Percentiles rank a stretch among this genome's conserved stretches.
Conservation (phyloP, 92 coral and sea anemone genomes). For the Porites divaricata region DNA sequence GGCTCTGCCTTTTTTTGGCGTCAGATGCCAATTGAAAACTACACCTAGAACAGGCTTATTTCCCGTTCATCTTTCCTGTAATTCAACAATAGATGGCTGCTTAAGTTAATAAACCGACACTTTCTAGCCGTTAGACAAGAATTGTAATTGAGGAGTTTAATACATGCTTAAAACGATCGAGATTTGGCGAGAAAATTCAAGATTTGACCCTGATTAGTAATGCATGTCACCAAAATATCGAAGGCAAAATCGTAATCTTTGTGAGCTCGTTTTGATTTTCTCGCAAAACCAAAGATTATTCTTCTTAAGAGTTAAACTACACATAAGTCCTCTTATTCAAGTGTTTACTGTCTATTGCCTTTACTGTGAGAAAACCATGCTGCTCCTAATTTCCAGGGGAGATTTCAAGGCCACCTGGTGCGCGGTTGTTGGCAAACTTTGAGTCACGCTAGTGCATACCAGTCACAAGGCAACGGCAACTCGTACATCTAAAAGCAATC, state of each 20-base stretch:
- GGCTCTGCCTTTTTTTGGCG: not conserved
- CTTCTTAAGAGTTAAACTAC: not conserved
- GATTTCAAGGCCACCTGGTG: not conserved
- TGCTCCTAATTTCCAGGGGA: not conserved
- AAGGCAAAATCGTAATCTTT: not conserved
- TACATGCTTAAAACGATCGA: not conserved
- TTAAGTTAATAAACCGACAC: too few species aligned
- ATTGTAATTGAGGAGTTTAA: not conserved
- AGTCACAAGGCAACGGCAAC: too few species aligned
- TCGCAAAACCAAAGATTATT: not conserved
- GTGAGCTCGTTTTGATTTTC: not conserved
- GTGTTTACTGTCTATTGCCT: not conserved
- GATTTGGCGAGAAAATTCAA: not conserved
- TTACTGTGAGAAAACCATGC: not conserved
- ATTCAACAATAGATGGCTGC: too few species aligned
- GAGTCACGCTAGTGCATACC: too few species aligned
- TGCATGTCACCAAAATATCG: conserved; percentile 14
- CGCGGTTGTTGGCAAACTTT: not conserved
- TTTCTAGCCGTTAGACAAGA: not conserved
- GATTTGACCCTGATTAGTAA: not conserved
- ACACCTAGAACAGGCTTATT: not conserved
- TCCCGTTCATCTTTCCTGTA: too few species aligned
- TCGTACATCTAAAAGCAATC: too few species aligned
- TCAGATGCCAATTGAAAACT: not conserved
- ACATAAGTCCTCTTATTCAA: not conserved